phyloP scores from a whole-genome alignment of 2,797 vertebrate genomes.

The Notamacropus eugenii region DNA sequence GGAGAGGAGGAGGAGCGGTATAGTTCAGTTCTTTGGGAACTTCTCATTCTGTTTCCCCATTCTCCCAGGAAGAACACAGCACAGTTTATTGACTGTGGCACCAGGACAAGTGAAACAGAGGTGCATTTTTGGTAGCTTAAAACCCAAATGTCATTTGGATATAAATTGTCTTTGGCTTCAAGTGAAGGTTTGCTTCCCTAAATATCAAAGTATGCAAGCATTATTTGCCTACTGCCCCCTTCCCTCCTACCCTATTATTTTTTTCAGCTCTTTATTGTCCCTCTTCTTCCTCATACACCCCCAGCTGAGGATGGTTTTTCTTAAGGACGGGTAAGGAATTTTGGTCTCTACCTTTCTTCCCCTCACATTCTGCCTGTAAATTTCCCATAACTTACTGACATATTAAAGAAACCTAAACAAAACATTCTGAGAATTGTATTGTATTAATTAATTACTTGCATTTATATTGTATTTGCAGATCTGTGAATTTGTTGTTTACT shows the following conservation, averaged over 20 bases:
- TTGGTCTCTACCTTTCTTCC: not conserved
- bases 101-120: rapidly evolving
- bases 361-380: constrained; percentile 1
- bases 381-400: not conserved
- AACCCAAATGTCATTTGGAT: not conserved
- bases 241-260: not conserved
- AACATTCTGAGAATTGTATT: not conserved
- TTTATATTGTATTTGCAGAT: constrained; percentile 7
- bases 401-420: constrained; percentile 36
- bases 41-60: not conserved
- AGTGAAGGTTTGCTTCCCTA: not conserved
- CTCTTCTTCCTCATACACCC: not conserved
- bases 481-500: not conserved
- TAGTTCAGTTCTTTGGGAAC: not conserved
- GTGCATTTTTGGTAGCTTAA: not conserved
- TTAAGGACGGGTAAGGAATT: not conserved
- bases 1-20: not conserved
- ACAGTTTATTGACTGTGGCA: not conserved
- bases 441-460: not conserved
- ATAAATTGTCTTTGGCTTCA: constrained; percentile 19
- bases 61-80: not conserved
- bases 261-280: not conserved
- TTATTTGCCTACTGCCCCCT: not conserved
- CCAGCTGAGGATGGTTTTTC: not conserved
- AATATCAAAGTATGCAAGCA: not conserved